Base-by-base conservation (phyloP, 2,797 vertebrate species). In the Hephaestus fuliginosus region DNA sequence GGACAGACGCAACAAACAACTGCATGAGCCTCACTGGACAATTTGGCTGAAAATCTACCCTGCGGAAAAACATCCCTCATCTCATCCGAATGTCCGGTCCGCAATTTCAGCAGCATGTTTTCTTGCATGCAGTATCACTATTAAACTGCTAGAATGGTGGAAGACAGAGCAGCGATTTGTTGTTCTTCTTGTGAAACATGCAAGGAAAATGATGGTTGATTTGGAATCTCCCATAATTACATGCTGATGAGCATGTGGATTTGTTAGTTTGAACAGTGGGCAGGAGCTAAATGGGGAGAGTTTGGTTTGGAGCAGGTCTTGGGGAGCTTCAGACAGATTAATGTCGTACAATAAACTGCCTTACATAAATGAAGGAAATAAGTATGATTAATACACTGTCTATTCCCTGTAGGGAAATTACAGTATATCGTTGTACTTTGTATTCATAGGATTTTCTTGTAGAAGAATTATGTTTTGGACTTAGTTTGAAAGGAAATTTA, bases 131-230 rank as follows among this genome's bases (percentile, higher is more conserved):
- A 76, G 70, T 43, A 75, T 84, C 58, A 6, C 51, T 48, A 52
- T 58, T 46, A 41, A 61, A 66, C 57, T 60, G 57, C 28, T 8
- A 53, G 65, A 51, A 22, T 3, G 7, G 36, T 22, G 77, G 60
- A 80, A 67, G 69, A 79, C 62, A 11, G 49, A 67, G 41, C n/a
- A 53, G n/a, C 61, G 58, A 73, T 76, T 79, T 73, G 57, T 83
- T 88, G 41, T 60, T 74, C 67, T 76, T 84, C 25, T 62, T 53
- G 36, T 63, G 33, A 81, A 81, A 89, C 68, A 76, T 53, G 78
- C 75, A 67, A 74, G 77, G 60, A 81, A 92, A 80, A 86, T 86
- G 81, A 91, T 85, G 89, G 86, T 90, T 86, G 85, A 90, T 90
- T 90, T 86, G 67, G 84, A 74, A 86, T 81, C 61, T 80, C 46